Conservation (phyloP, 2,113 vertebrate species). For the Entosphenus tridentatus region DNA sequence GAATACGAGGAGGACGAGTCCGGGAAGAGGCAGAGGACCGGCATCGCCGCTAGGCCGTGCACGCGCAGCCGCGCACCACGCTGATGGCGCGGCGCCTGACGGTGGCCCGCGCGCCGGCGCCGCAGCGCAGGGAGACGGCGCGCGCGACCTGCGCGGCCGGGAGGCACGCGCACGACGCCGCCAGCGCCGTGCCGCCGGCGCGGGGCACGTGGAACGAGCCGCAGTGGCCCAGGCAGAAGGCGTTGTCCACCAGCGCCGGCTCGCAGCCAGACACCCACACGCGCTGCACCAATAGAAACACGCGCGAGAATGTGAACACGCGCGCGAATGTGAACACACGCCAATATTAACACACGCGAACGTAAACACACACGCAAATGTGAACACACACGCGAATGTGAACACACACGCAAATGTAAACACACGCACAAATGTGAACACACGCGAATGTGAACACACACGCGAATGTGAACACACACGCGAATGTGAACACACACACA, state of each 20-base stretch:
- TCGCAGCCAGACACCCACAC: slow-evolving; percentile 1
- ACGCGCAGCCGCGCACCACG: neutral
- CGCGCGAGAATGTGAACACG: neutral
- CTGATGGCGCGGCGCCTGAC: neutral
- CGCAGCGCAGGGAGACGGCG: slow-evolving; percentile 2
- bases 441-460: neutral
- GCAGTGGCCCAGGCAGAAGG: slow-evolving; percentile 1
- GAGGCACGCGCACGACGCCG: slow-evolving; percentile 3
- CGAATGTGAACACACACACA: neutral
- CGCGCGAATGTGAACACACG: neutral
- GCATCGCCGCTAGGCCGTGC: neutral
- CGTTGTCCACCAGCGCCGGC: slow-evolving; percentile 4
- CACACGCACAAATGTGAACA: neutral
- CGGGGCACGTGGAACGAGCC: slow-evolving; percentile 5
- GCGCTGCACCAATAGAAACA: neutral
- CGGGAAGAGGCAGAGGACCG: neutral
- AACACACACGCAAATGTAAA: neutral
- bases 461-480: neutral
- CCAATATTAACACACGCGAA: neutral
- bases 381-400: neutral
- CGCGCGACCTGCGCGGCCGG: neutral
- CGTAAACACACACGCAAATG: neutral
- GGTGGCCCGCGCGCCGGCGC: neutral
- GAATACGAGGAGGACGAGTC: too few species aligned
- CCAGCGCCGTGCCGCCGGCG: slow-evolving; percentile 1